A percentile compares a stretch with the other conserved stretches of the same genome.
These are phyloP conservation scores for Metalampra italica DNA, from an alignment of 2,888 invertebrate genomes.

Conservation along the genomic window DNA sequence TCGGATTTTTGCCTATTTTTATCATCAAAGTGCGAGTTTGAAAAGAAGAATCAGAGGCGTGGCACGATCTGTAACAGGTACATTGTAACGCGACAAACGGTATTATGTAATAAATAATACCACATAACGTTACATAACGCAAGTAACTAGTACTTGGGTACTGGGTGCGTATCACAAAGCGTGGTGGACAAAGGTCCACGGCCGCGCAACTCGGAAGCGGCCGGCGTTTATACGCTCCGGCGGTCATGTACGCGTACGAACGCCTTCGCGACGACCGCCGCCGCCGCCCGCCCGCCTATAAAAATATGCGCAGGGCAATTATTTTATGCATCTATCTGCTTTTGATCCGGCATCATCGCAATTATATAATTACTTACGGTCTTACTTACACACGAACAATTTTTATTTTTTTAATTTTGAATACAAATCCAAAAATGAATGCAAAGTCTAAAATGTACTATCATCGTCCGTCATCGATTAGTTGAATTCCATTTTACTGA, in stretches of 20 bases:
- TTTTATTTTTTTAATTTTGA: too few relatives aligned
- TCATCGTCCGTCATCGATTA: too few relatives aligned
- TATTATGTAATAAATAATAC: background rate
- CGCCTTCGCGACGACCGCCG: slow-evolving; percentile 11
- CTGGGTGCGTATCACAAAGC: background rate
- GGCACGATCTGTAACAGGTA: background rate
- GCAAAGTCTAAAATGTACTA: too few relatives aligned
- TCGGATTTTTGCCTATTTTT: too few relatives aligned
- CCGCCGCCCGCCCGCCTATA: slow-evolving; percentile 29
- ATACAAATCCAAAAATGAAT: too few relatives aligned
- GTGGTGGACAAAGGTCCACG: slow-evolving; percentile 34
- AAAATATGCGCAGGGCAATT: background rate
- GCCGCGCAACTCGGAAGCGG: slow-evolving; percentile 22
- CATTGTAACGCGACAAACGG: background rate
- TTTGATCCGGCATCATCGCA: too few relatives aligned
- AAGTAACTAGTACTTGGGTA: background rate
- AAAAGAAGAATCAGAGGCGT: too few relatives aligned
- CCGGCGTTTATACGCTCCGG: slow-evolving; percentile 28
- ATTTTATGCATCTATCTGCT: background rate
- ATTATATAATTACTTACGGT: too few relatives aligned
- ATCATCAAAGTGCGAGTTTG: too few relatives aligned
- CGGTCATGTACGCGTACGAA: slow-evolving; percentile 69
- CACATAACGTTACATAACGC: background rate
- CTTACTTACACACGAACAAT: too few relatives aligned
- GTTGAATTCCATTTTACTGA: too few relatives aligned